Evolutionary conservation across 1,140 invertebrate genomes (phyloP), one percentile per base, ranked within the genome.

Genomic region (Artemia franciscana): DNA sequence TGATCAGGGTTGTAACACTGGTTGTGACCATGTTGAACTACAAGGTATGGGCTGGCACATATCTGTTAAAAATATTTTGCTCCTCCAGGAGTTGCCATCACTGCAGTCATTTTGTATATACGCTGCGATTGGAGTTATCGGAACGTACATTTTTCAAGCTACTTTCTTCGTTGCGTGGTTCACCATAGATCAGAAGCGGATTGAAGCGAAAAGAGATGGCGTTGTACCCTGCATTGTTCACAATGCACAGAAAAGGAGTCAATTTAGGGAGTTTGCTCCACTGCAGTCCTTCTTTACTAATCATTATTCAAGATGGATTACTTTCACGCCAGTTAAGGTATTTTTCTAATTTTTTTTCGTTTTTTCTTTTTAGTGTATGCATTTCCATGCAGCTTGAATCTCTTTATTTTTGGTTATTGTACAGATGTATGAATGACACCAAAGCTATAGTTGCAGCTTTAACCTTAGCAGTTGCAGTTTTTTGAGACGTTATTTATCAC

Each of bases 151-250:
- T 28, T 80, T 83, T 66, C 83, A 83, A 68, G 77, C 85, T 5
- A 86, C 85, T 5, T 83, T 87, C 72, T 88, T 85, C 72, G 78
- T 84, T n/a, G 84, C 83, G 1, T 78, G 82, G 61, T 81, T 87
- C 66, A 79, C 81, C 0, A 69, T 88, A 60, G 85, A 88, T 68
- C 74, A 83, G 58, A 74, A 69, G 69, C 76, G 85, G 69, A 75
- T 85, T 21, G 75, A 79, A 65, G 67, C 68, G 0, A 79, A 77
- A 61, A 71, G 81, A 67, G 84, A 87, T 72, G 82, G 82, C 9
- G 68, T 83, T 51, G 30, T 85, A 1, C 78, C 80, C 23, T 88
- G 84, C 68, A 80, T 82, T 61, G 71, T 74, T 65, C 80, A 86
- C 69, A 74, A 66, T 4, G 26, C 62, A 24, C 77, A 77, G 59